Evolutionary conservation across 2,113 vertebrate species (phyloP).

Genomic region (Poeciliopsis occidentalis): DNA sequence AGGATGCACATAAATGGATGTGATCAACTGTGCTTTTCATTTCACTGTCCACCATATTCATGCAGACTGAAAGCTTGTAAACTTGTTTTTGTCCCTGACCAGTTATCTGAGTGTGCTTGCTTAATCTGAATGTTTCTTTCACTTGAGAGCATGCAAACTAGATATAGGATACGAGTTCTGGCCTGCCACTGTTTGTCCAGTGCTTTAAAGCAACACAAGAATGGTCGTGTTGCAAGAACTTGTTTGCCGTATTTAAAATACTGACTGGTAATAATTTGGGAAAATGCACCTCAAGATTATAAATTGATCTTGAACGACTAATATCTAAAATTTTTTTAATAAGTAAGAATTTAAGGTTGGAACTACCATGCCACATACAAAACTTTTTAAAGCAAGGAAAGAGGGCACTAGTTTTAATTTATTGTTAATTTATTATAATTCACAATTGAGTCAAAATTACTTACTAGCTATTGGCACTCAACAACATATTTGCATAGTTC

Average conservation of each 20-base stretch:
- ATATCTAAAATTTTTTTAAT: too few relatives aligned
- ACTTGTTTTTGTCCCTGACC: neutral
- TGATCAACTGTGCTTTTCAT: neutral
- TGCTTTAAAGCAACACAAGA: neutral
- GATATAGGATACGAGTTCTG: constrained; percentile 13
- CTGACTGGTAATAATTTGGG: neutral
- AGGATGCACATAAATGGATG: neutral
- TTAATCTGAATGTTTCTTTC: constrained; percentile 23
- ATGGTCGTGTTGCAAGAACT: neutral
- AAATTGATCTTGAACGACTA: too few relatives aligned
- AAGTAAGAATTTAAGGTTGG: too few relatives aligned
- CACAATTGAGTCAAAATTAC: too few relatives aligned
- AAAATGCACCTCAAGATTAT: too few relatives aligned
- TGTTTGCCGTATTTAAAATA: neutral
- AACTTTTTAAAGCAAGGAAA: too few relatives aligned
- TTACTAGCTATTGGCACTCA: too few relatives aligned
- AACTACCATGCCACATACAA: too few relatives aligned
- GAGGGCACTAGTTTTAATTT: too few relatives aligned
- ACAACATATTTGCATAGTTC: too few relatives aligned
- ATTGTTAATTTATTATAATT: too few relatives aligned
- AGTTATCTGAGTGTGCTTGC: constrained; percentile 18
- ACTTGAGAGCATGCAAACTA: neutral
- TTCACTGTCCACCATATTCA: neutral
- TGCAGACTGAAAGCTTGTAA: neutral
- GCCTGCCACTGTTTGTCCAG: constrained; percentile 7